These are phyloP conservation scores for Neodiprion lecontei DNA, from an alignment of 1,140 invertebrate species.

Conservation along the genomic window DNA sequence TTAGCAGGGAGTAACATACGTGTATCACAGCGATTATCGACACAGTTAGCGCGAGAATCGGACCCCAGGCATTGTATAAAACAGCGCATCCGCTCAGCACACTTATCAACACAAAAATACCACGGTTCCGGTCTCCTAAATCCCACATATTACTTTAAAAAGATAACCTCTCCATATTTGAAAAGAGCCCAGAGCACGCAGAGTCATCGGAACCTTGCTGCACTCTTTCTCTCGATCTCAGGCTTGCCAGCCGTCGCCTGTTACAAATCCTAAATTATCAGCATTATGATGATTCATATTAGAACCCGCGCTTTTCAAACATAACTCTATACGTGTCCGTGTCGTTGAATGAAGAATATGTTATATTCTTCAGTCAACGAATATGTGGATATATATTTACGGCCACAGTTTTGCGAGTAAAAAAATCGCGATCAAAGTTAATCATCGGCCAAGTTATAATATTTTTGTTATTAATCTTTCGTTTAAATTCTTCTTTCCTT, in stretches of 20 bases:
- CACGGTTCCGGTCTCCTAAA: constrained; percentile 48
- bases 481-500: neutral
- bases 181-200: constrained; percentile 31
- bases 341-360: no score
- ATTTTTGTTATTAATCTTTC: neutral
- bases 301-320: no score
- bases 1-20: constrained; percentile 50
- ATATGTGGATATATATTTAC: no score
- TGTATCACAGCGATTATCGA: constrained; percentile 46
- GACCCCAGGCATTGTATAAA: constrained; percentile 50
- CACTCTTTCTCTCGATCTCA: neutral
- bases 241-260: neutral
- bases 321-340: no score
- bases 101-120: constrained; percentile 46
- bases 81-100: constrained; percentile 48
- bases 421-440: no score
- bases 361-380: no score
- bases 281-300: no score
- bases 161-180: constrained; percentile 54
- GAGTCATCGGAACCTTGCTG: constrained; percentile 9
- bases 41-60: constrained; percentile 44
- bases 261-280: no score
- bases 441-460: no score
- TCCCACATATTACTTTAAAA: constrained; percentile 60
- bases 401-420: no score